Conservation (phyloP, 1,140 invertebrate genomes). For the Euura saliciscinereae region DNA sequence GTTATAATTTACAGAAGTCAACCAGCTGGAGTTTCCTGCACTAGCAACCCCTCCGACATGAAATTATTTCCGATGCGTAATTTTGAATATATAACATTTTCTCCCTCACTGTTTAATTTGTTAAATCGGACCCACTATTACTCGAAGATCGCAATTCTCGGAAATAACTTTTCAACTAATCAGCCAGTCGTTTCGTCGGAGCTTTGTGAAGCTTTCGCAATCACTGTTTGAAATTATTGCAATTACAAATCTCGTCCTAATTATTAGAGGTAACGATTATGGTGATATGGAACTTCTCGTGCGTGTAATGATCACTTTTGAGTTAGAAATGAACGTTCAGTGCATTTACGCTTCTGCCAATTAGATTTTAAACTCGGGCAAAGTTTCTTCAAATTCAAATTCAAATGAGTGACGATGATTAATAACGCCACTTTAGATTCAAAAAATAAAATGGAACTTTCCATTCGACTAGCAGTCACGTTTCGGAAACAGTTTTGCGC, state of each 20-base stretch:
- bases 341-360: too few relatives aligned
- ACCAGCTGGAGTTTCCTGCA: constrained; percentile 21
- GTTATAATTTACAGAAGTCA: constrained; percentile 20
- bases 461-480: background rate
- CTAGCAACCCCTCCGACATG: background rate
- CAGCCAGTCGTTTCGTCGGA: background rate
- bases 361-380: too few relatives aligned
- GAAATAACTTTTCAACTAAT: background rate
- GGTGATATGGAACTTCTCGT: background rate
- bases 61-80: too few relatives aligned
- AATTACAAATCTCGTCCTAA: background rate
- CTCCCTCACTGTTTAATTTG: too few relatives aligned
- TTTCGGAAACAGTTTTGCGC: background rate
- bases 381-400: too few relatives aligned
- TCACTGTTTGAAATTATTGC: background rate
- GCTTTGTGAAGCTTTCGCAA: background rate
- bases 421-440: too few relatives aligned
- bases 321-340: too few relatives aligned
- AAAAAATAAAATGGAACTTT: background rate
- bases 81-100: too few relatives aligned
- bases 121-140: background rate
- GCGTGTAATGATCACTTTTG: too few relatives aligned
- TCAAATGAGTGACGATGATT: too few relatives aligned
- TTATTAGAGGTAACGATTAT: background rate
- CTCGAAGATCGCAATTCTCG: constrained; percentile 8